These are phyloP conservation scores for Drosophila nannoptera DNA, from an alignment of 1,140 invertebrate species.

Conservation along the genomic window DNA sequence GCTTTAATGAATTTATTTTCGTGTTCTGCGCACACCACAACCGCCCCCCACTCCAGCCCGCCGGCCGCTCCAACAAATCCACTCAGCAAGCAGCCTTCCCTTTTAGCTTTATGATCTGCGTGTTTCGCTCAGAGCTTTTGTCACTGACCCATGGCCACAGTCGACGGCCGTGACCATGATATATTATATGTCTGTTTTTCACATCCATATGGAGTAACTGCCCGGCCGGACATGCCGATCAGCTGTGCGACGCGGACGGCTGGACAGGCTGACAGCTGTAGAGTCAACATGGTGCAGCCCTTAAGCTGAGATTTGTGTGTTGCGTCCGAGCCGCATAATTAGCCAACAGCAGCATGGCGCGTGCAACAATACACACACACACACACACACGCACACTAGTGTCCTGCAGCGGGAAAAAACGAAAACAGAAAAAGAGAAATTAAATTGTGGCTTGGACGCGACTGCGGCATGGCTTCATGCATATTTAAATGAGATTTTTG, in stretches of 20 bases:
- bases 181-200: constrained; percentile 68
- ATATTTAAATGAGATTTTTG: constrained; percentile 75
- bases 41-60: not conserved
- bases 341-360: constrained; percentile 31
- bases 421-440: constrained; percentile 32
- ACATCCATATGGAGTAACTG: constrained; percentile 58
- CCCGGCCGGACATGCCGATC: constrained; percentile 22
- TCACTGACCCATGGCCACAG: constrained; percentile 40
- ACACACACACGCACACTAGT: constrained; percentile 7
- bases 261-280: constrained; percentile 34
- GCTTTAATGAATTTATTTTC: constrained; percentile 77
- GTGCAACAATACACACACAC: constrained; percentile 15
- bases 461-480: constrained; percentile 56
- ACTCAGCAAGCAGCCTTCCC: no score
- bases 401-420: constrained; percentile 17
- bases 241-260: not conserved
- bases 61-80: no score
- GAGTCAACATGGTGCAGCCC: constrained; percentile 63
- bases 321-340: constrained; percentile 53
- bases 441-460: constrained; percentile 44
- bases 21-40: constrained; percentile 48
- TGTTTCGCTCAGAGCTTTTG: constrained; percentile 20
- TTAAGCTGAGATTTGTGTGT: constrained; percentile 63
- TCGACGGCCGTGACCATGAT: constrained; percentile 68
- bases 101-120: not conserved